Evolutionary conservation across 2,888 invertebrate species (phyloP).

Genomic region (Endotricha flammealis): DNA sequence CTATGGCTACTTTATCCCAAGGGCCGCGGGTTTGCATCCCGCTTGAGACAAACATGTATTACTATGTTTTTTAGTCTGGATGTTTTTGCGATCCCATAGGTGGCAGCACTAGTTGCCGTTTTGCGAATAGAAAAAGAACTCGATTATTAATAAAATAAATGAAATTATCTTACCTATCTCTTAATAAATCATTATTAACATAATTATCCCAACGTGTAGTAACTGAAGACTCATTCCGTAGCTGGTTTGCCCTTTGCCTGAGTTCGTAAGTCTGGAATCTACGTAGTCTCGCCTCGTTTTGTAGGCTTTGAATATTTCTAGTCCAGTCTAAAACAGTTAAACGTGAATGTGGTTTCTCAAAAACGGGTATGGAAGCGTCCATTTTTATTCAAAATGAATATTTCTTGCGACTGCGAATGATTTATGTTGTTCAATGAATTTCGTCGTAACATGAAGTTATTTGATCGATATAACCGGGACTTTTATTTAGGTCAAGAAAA

Average conservation of each 20-base stretch:
- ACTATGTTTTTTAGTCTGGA: too few species aligned
- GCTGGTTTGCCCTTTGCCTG: slow-evolving; percentile 82
- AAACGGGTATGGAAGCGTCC: slow-evolving; percentile 67
- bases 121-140: too few species aligned
- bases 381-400: slow-evolving; percentile 27
- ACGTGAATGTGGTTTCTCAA: slow-evolving; percentile 83
- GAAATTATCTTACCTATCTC: slow-evolving; percentile 77
- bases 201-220: slow-evolving; percentile 88
- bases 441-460: too few species aligned
- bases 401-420: not conserved
- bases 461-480: too few species aligned
- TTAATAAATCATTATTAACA: slow-evolving; percentile 84
- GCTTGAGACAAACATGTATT: too few species aligned
- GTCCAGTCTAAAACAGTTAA: slow-evolving; percentile 87
- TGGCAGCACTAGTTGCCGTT: too few species aligned
- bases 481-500: too few species aligned
- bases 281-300: slow-evolving; percentile 82
- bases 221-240: slow-evolving; percentile 85
- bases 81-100: too few species aligned
- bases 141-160: too few species aligned
- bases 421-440: slow-evolving; percentile 25
- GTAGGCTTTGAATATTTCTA: slow-evolving; percentile 83
- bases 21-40: too few species aligned
- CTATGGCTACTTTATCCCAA: too few species aligned
- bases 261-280: slow-evolving; percentile 83